Conservation (phyloP, 2,888 invertebrate species). For the Tortricodes alternella region DNA sequence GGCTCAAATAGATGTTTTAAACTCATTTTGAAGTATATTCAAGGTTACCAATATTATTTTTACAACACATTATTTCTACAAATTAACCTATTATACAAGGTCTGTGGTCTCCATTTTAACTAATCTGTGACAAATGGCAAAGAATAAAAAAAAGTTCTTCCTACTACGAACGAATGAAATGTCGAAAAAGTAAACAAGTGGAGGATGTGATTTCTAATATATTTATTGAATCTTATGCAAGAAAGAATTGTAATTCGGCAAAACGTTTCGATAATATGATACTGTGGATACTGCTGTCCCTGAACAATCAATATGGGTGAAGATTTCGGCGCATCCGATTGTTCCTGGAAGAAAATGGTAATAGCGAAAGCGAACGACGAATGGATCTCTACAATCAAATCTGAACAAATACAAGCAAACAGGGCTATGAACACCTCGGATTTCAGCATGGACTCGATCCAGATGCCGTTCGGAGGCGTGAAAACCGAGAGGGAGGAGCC, state of each 20-base stretch:
- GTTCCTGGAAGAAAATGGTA: conserved; percentile 76
- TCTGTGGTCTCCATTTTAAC: not conserved
- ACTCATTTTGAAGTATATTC: not conserved
- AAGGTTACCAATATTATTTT: not conserved
- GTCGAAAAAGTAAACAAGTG: conserved; percentile 32
- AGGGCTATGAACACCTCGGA: conserved; percentile 42
- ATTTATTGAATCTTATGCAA: conserved; percentile 22
- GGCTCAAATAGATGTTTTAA: not conserved
- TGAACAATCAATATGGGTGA: conserved; percentile 80
- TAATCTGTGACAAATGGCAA: not conserved
- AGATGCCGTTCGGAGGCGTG: conserved; percentile 39
- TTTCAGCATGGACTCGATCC: conserved; percentile 46
- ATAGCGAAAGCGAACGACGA: conserved; percentile 68
- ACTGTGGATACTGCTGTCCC: conserved; percentile 72
- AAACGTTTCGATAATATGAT: conserved; percentile 57
- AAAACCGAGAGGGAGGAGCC: conserved; percentile 48
- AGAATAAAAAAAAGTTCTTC: not conserved
- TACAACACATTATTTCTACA: too few relatives aligned
- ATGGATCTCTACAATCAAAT: conserved; percentile 64
- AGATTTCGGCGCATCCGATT: conserved; percentile 58
- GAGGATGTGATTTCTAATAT: conserved; percentile 17
- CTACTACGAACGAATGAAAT: conserved; percentile 2
- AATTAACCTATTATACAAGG: too few relatives aligned
- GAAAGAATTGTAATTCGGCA: conserved; percentile 19
- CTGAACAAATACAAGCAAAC: conserved; percentile 43